Evolutionary conservation across 2,888 invertebrate species (phyloP), one percentile per base, ranked within the genome.

Genomic region (Drosophila nr. medialis): DNA sequence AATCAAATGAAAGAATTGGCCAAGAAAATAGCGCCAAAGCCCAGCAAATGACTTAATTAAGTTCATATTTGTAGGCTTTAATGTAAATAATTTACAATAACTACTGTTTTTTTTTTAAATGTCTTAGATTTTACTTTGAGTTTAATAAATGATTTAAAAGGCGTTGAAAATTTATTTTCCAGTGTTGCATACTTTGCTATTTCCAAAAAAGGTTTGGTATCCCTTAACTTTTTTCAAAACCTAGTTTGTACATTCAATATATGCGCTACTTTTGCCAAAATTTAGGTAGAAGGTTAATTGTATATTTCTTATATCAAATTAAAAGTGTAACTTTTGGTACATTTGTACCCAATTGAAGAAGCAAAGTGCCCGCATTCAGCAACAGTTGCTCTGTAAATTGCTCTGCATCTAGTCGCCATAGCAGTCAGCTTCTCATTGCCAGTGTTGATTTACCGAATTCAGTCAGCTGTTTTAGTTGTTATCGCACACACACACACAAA

Each of bases 1-100:
- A 82, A 73, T 38, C 78, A 88, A 56, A 75, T 91, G 75, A 81
- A 83, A 24, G 77, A 84, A 8, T 64, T 93, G 65, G 93, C 92
- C 5, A 92, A 90, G 62, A 93, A 93, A 84, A 92, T 93, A 66
- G 93, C 93, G 2, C 93, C 93, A 11, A 84, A 83, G 34, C 29
- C 32, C 4, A 80, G 66, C 36, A 83, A 66, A 15, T 86, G 38
- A 72, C 15, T 40, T 60, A 13, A 34, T n/a, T 53, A 13, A 40
- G 40, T 59, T 64, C 29, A 54, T 55, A 38, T 27, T 3, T 66
- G 18, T 50, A 59, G 27, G 32, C 32, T 42, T 65, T 36, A 11
- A 45, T 80, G 77, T 80, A 76, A 51, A 80, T 80, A 76, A 62
- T 62, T 62, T 60, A 50, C 27, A 42, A 34, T 15, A 15, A 24